Evolutionary conservation across 2,797 vertebrate species (phyloP).

Genomic region (Rhinoraja longicauda): DNA sequence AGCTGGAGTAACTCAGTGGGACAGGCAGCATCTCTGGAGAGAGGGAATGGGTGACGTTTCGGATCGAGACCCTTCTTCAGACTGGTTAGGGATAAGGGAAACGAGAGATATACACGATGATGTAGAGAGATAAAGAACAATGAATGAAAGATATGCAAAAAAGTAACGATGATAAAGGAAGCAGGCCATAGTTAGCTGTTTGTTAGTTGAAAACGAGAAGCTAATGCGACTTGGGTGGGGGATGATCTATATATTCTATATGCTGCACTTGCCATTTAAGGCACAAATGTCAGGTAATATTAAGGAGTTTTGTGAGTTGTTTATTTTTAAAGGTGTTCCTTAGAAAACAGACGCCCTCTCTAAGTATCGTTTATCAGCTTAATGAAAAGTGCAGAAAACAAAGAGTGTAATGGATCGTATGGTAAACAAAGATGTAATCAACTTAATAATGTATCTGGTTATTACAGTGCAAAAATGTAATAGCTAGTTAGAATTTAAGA

Average conservation of each 20-base stretch:
- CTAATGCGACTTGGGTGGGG: too few relatives aligned
- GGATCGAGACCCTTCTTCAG: too few relatives aligned
- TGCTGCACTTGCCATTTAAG: background rate
- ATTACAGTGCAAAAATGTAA: background rate
- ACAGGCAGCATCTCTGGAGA: too few relatives aligned
- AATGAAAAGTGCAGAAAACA: background rate
- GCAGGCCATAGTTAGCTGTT: too few relatives aligned
- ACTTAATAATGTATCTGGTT: background rate
- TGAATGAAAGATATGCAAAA: too few relatives aligned
- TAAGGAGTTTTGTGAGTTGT: background rate
- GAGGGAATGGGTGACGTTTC: too few relatives aligned
- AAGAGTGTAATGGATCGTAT: background rate
- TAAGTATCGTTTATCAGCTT: background rate
- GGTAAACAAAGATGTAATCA: background rate
- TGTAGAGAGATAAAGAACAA: too few relatives aligned
- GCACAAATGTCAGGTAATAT: background rate
- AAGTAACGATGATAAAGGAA: too few relatives aligned
- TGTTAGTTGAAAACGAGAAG: too few relatives aligned
- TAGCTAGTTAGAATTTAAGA: background rate
- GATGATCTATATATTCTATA: background rate
- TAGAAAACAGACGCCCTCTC: background rate
- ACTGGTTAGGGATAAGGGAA: too few relatives aligned
- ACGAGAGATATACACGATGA: too few relatives aligned
- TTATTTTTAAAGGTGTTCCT: background rate
- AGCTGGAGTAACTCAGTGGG: too few relatives aligned